A percentile compares a stretch with the other conserved stretches of the same genome.
Evolutionary conservation across 1,140 invertebrate genomes (phyloP).

Genomic region (Cataglyphis hispanica): DNA sequence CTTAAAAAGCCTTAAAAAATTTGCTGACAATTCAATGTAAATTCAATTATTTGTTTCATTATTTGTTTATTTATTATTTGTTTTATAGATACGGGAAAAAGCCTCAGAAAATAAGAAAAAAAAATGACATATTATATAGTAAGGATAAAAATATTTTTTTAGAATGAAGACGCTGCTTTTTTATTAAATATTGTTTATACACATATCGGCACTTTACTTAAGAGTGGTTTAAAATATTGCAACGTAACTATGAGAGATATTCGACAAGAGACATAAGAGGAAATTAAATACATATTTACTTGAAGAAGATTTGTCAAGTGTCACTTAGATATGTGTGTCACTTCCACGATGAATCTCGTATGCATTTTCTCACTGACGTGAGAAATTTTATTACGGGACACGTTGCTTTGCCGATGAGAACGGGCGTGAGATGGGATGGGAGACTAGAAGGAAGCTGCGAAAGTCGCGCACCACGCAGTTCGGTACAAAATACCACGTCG

Average conservation of each 20-base stretch:
- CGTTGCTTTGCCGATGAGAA: slow-evolving; percentile 37
- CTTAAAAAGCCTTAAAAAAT: slow-evolving; percentile 41
- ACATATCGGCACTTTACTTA: background rate
- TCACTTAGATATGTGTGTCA: background rate
- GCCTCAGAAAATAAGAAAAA: background rate
- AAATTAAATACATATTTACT: background rate
- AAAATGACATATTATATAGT: background rate
- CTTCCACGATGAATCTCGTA: background rate
- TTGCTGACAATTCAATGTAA: slow-evolving; percentile 10
- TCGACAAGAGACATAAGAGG: background rate
- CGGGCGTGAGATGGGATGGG: slow-evolving; percentile 34
- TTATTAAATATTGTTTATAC: background rate
- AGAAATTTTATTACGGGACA: slow-evolving; percentile 41
- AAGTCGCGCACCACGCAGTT: slow-evolving; percentile 61
- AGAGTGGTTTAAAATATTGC: background rate
- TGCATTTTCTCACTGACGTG: background rate
- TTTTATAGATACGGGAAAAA: background rate
- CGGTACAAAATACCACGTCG: slow-evolving; percentile 59
- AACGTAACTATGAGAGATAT: background rate
- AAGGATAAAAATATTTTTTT: background rate
- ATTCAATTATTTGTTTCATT: background rate
- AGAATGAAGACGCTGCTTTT: background rate
- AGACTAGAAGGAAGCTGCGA: slow-evolving; percentile 49
- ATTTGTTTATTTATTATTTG: too few relatives aligned
- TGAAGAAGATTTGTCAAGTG: background rate